Conservation (phyloP, 2,797 vertebrate species). For the Lacerta viridis region DNA sequence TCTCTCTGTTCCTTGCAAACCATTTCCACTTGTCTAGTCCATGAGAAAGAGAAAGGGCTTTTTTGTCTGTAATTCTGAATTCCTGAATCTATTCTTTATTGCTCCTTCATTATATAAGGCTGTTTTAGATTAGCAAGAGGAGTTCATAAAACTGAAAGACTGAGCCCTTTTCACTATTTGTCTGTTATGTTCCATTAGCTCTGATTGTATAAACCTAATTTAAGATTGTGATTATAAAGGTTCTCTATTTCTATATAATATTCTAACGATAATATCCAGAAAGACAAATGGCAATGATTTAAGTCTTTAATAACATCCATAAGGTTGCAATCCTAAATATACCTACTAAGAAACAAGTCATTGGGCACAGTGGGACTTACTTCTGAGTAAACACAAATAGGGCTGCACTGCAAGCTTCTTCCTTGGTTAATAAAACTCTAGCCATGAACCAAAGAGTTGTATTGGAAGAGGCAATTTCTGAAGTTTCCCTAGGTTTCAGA, state of each 20-base stretch:
- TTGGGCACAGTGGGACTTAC: not conserved
- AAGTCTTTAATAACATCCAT: slow-evolving; percentile 27
- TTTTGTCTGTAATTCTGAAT: slow-evolving; percentile 37
- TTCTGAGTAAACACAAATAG: not conserved
- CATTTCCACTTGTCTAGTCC: slow-evolving; percentile 37
- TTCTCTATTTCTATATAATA: slow-evolving; percentile 9
- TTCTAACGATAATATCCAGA: slow-evolving; percentile 6
- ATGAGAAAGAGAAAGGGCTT: slow-evolving; percentile 1
- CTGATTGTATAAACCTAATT: not conserved
- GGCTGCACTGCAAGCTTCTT: not conserved
- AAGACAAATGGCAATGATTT: slow-evolving; percentile 14
- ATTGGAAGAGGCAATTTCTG: not conserved
- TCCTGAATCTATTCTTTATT: slow-evolving; percentile 25
- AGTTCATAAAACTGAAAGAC: slow-evolving; percentile 45
- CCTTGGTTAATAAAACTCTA: not conserved
- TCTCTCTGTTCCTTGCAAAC: slow-evolving; percentile 38
- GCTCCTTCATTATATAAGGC: slow-evolving; percentile 31
- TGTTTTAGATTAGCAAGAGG: slow-evolving; percentile 26
- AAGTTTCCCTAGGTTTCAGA: not conserved
- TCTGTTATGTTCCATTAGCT: slow-evolving; percentile 15
- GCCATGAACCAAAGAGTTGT: not conserved
- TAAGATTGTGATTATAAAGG: slow-evolving; percentile 14
- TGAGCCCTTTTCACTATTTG: slow-evolving; percentile 13
- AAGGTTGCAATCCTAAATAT: not conserved
- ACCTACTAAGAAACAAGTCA: not conserved